phyloP scores from a whole-genome alignment of 2,797 vertebrate genomes.

The Epinephelus coioides region DNA sequence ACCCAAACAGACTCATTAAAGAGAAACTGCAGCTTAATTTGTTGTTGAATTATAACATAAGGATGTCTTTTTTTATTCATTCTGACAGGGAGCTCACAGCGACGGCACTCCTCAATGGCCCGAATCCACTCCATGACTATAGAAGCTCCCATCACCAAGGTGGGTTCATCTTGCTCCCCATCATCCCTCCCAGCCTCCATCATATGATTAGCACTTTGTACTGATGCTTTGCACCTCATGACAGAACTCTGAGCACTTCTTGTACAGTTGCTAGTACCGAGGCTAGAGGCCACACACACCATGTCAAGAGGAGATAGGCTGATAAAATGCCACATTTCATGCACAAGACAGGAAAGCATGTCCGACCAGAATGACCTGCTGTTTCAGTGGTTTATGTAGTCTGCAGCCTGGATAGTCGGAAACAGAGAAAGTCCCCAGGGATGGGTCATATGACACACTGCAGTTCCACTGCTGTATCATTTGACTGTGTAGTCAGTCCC shows the following conservation, averaged over 20 bases:
- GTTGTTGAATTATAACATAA: constrained; percentile 11
- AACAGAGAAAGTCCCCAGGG: constrained; percentile 73
- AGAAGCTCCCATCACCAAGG: constrained; percentile 99
- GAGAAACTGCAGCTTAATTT: constrained; percentile 32
- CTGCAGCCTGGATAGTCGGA: constrained; percentile 59
- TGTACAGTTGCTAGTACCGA: constrained; percentile 38
- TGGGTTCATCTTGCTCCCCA: constrained; percentile 69
- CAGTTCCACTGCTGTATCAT: constrained; percentile 78
- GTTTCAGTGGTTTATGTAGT: constrained; percentile 60
- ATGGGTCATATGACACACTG: constrained; percentile 78
- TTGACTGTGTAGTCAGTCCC: constrained; percentile 78
- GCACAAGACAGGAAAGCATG: constrained; percentile 48
- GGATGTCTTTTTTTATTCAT: constrained; percentile 15
- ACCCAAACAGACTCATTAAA: constrained; percentile 43
- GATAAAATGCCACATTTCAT: constrained; percentile 72
- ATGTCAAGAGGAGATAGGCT: constrained; percentile 57
- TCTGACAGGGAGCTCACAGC: constrained; percentile 91
- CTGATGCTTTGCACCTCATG: constrained; percentile 61
- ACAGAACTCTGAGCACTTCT: constrained; percentile 62
- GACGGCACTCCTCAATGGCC: constrained; percentile 96
- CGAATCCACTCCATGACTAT: constrained; percentile 99
- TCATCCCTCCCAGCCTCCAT: constrained; percentile 35
- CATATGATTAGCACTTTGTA: constrained; percentile 60
- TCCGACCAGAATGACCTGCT: constrained; percentile 59
- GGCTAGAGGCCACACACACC: constrained; percentile 48